Base-by-base conservation (phyloP, 1,140 invertebrate genomes). In the Drosophila orena region DNA sequence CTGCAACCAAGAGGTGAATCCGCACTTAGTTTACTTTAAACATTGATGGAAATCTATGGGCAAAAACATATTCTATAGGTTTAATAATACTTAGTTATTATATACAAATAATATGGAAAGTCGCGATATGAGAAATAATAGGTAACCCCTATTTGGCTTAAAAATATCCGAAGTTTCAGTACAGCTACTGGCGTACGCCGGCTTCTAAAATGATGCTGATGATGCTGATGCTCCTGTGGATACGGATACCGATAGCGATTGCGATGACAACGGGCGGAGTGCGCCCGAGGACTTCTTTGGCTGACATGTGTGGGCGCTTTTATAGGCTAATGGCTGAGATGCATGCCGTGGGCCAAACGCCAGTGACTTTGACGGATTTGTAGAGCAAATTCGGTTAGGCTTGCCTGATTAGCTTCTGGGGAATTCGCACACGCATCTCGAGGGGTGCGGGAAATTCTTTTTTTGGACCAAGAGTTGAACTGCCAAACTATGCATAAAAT, bases 301-400 rank as follows among this genome's bases (percentile, higher is more conserved):
- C 46, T 70, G 68, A 83, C 78, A 77, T 73, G 55, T 79, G 83
- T 46, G 53, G 68, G 54, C 72, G 49, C 73, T 54, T 54, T 53
- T 57, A 24, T 40, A 34, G 68, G 56, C 77, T 86, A 85, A 85
- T 85, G 81, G 76, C 61, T 81, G 27, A 43, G 58, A 37, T 66
- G 40, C 3, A 27, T 58, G 60, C 69, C 62, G 58, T 54, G 61
- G 57, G 78, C 46, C 66, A 75, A 76, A 79, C 49, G 47, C 61
- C 60, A 44, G 40, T 81, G 78, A 86, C 81, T 86, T 81, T 81
- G 74, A 71, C 64, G 61, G 57, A 81, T 86, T 85, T 77, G 61
- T 34, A 17, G 34, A 38, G 68, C 43, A 85, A 77, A 80, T 74
- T 81, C 74, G 49, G 62, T 64, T 64, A 77, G 73, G 47, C 68